Evolutionary conservation across 1,140 invertebrate species (phyloP), one percentile per base, ranked within the genome.

Genomic region (Meloidogyne floridensis): DNA sequence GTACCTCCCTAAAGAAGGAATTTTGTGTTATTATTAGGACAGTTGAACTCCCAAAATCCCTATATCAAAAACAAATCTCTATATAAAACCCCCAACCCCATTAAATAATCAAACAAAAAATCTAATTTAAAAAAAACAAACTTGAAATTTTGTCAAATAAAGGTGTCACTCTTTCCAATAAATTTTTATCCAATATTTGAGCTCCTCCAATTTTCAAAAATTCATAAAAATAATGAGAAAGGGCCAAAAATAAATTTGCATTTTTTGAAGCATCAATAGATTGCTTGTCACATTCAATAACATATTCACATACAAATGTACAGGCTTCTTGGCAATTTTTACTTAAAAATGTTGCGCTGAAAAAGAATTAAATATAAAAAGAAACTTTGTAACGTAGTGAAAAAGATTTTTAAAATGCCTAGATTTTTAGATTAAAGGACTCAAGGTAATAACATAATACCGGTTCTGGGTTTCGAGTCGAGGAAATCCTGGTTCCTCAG

Each of bases 321-420:
- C 65, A 69, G 7, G 77, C 20, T 71, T 79, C 65, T 71, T 79
- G 77, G 47, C 77, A 79, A 53, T 10, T 71, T 71, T 71, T 72
- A 11, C 65, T 32, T 18, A 79, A 18, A 72, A 79, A 79, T 13
- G 77, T 71, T 18, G 56, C 77, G 8, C 77, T 79, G 8, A 79
- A 72, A 42, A 71, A 75, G 5, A 75, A 32, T 7, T 8, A 54
- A 76, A 59, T 47, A 53, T 8, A 18, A 53, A 70, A 70, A 76
- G 56, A 54, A 65, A 69, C 15, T n/a, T 69, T 20, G 11, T 6
- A 42, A 77, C 43, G 13, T 2, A 32, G 32, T 32, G 47, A 47
- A 47, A 47, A 47, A 47, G 47, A 47, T 47, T 47, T 6, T 47
- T 4, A 47, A 47, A 32, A 32, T 32, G 1, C 32, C 32, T 32